These are phyloP conservation scores for Rhagonycha fulva DNA, from an alignment of 2,888 invertebrate genomes.

Conservation along the genomic window DNA sequence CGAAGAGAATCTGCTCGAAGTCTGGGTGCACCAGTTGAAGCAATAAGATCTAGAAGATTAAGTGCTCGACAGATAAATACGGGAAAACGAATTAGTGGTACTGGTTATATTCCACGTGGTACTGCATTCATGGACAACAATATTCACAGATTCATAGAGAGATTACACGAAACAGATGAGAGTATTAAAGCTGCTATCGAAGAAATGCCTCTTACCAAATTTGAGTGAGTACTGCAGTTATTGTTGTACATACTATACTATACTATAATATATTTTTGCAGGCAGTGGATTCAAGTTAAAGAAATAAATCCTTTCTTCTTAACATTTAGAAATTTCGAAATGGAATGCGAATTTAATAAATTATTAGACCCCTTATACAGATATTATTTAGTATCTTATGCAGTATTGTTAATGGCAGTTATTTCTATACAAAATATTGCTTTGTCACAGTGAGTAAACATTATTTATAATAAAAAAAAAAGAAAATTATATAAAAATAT, in stretches of 20 bases:
- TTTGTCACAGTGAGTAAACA: conserved; percentile 56
- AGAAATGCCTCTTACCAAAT: conserved; percentile 82
- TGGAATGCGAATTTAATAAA: conserved; percentile 74
- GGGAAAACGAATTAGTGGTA: conserved; percentile 20
- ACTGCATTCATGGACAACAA: conserved; percentile 74
- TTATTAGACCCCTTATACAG: conserved; percentile 85
- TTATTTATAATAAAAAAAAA: not conserved
- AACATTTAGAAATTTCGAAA: conserved; percentile 64
- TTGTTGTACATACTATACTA: not conserved
- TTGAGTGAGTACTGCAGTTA: conserved; percentile 61
- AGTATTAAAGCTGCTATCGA: conserved; percentile 82
- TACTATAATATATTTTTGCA: conserved; percentile 52
- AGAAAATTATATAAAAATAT: conserved; percentile 15
- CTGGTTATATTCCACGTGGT: conserved; percentile 51
- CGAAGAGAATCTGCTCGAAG: conserved; percentile 21
- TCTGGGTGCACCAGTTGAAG: not conserved
- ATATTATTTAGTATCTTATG: conserved; percentile 71
- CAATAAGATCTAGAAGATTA: conserved; percentile 18
- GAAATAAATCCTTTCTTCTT: conserved; percentile 65
- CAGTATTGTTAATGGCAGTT: conserved; percentile 63
- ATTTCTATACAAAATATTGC: conserved; percentile 67
- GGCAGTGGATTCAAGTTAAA: conserved; percentile 68
- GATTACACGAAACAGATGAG: conserved; percentile 69
- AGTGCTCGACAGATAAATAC: conserved; percentile 15
- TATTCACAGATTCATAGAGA: conserved; percentile 66